A percentile compares a stretch with the other conserved stretches of the same genome.
phyloP scores from a whole-genome alignment of 2,797 vertebrate species.

The Kryptolebias ocellatus region DNA sequence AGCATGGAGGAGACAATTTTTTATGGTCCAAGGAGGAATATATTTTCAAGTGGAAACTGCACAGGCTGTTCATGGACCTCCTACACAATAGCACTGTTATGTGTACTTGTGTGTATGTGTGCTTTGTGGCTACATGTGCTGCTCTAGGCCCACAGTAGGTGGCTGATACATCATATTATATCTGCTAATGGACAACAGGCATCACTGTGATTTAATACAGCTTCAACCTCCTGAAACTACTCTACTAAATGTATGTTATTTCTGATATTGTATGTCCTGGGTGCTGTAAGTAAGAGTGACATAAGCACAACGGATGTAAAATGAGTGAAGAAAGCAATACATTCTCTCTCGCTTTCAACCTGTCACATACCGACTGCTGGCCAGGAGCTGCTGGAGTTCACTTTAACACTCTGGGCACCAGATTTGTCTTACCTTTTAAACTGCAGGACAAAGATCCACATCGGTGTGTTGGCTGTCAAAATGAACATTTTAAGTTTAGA shows the following conservation, averaged over 20 bases:
- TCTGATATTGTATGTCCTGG: constrained; percentile 1
- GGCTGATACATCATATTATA: constrained; percentile 66
- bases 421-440: not conserved
- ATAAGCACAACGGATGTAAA: not conserved
- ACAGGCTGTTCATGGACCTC: constrained; percentile 53
- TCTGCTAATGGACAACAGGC: constrained; percentile 53
- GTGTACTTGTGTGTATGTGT: constrained; percentile 49
- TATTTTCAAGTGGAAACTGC: constrained; percentile 61
- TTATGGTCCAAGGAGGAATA: constrained; percentile 63
- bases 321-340: not conserved
- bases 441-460: not conserved
- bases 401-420: not conserved
- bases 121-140: constrained; percentile 51
- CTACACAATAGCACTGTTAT: constrained; percentile 58
- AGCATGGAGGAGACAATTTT: constrained; percentile 52
- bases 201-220: constrained; percentile 48
- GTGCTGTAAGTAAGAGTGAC: not conserved
- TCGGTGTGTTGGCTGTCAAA: not conserved
- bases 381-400: not conserved
- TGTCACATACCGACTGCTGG: not conserved
- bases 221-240: constrained; percentile 18
- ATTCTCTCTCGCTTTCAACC: not conserved
- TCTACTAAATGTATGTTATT: constrained; percentile 3
- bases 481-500: not conserved
- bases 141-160: constrained; percentile 54